phyloP scores from a whole-genome alignment of 2,113 vertebrate genomes.

The Bettongia penicillata region DNA sequence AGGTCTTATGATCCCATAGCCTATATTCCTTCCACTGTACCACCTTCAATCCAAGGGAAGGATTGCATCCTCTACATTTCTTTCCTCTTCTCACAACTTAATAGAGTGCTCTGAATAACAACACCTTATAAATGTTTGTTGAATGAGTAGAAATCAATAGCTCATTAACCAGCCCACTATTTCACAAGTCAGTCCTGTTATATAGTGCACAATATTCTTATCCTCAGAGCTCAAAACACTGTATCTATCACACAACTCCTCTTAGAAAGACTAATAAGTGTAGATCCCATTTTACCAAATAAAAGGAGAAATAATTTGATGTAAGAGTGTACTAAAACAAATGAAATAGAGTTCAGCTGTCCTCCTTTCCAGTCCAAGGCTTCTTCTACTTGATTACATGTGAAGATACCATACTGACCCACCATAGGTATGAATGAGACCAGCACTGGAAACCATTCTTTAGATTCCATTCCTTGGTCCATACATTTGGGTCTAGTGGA shows the following conservation, averaged over 20 bases:
- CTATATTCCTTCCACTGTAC: background rate
- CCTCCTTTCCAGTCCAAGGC: background rate
- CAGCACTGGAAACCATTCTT: background rate
- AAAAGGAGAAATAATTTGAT: background rate
- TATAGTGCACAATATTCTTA: too few relatives aligned
- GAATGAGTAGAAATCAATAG: background rate
- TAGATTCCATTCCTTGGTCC: background rate
- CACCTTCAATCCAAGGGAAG: background rate
- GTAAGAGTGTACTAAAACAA: background rate
- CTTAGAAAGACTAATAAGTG: background rate
- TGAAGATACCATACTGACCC: background rate
- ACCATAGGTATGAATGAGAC: background rate
- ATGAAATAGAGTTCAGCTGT: background rate
- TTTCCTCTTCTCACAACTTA: background rate
- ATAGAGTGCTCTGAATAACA: background rate
- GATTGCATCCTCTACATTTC: background rate
- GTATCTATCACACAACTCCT: background rate
- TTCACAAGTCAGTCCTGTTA: too few relatives aligned
- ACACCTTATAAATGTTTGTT: background rate
- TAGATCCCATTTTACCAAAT: background rate
- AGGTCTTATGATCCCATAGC: background rate
- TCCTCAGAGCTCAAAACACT: too few relatives aligned
- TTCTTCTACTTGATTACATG: background rate
- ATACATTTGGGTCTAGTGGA: background rate
- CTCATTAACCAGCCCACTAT: too few relatives aligned